Conservation (phyloP, 1,140 invertebrate species). For the Pseudomyrmex gracilis region DNA sequence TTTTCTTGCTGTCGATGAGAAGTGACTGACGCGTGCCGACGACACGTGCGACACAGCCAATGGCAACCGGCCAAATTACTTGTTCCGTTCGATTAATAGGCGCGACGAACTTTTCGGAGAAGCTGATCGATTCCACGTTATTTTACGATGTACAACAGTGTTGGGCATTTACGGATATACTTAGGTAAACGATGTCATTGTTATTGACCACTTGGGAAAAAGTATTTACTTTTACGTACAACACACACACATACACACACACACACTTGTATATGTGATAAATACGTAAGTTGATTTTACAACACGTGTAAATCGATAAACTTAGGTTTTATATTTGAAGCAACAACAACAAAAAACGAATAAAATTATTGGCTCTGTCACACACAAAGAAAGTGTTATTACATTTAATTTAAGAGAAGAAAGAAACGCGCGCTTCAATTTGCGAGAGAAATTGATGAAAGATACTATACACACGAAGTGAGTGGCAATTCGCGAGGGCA, state of each 20-base stretch:
- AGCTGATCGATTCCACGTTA: conserved; percentile 10
- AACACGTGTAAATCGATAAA: neutral
- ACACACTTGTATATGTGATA: neutral
- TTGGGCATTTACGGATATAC: conserved; percentile 40
- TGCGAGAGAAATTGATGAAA: neutral
- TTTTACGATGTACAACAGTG: conserved; percentile 23
- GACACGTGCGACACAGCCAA: neutral
- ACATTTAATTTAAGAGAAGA: neutral
- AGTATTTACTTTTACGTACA: too few relatives aligned
- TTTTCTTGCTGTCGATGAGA: neutral
- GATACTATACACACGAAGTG: neutral
- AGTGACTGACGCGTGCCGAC: too few relatives aligned
- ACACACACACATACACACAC: too few relatives aligned
- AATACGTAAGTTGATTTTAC: neutral
- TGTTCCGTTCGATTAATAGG: neutral
- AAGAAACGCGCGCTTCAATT: neutral
- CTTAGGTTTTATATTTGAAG: neutral
- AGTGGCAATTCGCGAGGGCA: conserved; percentile 15
- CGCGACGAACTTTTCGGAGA: neutral
- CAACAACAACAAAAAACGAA: neutral
- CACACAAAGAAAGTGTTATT: neutral
- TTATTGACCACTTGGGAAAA: conserved; percentile 24
- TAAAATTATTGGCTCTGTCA: neutral
- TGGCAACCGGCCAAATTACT: conserved; percentile 12
- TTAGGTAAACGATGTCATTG: conserved; percentile 9